Conservation (phyloP, 2,113 vertebrate genomes). For the Phocoena sinus region DNA sequence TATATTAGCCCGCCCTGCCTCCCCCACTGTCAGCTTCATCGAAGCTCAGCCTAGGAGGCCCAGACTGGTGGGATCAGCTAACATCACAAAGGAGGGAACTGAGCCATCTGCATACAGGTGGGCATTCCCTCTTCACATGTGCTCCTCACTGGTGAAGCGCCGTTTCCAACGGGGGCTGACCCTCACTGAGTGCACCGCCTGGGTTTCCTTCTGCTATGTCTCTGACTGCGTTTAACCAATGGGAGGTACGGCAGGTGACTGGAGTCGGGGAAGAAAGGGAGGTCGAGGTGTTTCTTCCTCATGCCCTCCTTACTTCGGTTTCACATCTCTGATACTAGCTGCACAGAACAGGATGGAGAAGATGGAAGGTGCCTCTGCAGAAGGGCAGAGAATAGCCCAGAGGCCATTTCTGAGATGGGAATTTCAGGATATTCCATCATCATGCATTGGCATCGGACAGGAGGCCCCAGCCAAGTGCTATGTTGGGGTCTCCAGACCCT, state of each 20-base stretch:
- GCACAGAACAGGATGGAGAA: background rate
- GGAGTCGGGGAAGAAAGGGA: background rate
- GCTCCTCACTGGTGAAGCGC: background rate
- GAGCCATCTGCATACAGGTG: background rate
- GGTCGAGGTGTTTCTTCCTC: background rate
- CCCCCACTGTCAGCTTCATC: background rate
- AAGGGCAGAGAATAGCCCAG: background rate
- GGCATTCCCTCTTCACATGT: no score
- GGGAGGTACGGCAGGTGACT: background rate
- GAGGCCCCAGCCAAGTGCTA: background rate
- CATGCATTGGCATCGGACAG: fast-evolving
- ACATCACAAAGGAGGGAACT: background rate
- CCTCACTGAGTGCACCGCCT: background rate
- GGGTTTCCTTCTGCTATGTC: background rate
- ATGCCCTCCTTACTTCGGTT: background rate
- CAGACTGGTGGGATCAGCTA: background rate
- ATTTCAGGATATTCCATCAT: background rate
- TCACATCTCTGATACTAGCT: background rate
- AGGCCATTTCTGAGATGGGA: background rate
- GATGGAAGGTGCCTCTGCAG: background rate
- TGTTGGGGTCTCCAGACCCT: background rate
- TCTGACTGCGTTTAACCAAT: background rate
- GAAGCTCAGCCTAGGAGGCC: background rate
- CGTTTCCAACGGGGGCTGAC: background rate
- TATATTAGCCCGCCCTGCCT: background rate